phyloP scores from a whole-genome alignment of 2,113 vertebrate genomes.

The Tachuris rubrigastra region DNA sequence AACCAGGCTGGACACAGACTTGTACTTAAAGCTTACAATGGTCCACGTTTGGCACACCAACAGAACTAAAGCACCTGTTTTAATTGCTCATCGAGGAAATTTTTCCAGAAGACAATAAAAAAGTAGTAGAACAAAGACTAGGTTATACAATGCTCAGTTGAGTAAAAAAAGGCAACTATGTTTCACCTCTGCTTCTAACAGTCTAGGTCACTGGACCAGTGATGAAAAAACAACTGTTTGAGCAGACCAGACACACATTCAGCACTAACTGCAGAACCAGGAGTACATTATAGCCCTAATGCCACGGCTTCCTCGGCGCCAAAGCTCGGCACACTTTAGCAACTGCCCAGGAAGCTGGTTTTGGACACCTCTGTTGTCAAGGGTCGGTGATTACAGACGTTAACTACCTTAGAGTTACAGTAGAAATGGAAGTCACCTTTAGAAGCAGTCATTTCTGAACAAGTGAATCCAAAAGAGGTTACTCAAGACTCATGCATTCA shows the following conservation, averaged over 20 bases:
- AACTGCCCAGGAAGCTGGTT: background rate
- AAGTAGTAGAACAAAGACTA: slow-evolving; percentile 44
- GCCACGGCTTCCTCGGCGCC: background rate
- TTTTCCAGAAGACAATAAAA: slow-evolving; percentile 29
- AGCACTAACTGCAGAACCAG: background rate
- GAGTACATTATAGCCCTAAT: background rate
- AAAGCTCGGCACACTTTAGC: background rate
- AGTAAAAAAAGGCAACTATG: slow-evolving; percentile 63
- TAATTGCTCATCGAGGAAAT: background rate
- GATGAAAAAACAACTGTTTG: slow-evolving; percentile 14
- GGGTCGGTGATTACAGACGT: background rate
- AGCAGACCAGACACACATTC: slow-evolving; percentile 29
- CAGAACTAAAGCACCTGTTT: slow-evolving; percentile 64
- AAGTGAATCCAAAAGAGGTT: background rate
- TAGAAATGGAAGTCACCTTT: slow-evolving; percentile 25
- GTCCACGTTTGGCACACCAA: slow-evolving; percentile 72
- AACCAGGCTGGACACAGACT: slow-evolving; percentile 3
- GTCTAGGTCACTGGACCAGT: slow-evolving; percentile 32
- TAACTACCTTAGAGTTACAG: background rate
- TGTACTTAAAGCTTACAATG: slow-evolving; percentile 30
- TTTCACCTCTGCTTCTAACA: slow-evolving; percentile 54
- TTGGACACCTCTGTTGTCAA: background rate
- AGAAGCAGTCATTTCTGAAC: slow-evolving; percentile 14
- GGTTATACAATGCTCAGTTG: slow-evolving; percentile 38
- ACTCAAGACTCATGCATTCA: slow-evolving; percentile 32